These are phyloP conservation scores for Momotus momota DNA, from an alignment of 2,797 vertebrate genomes.

Conservation along the genomic window DNA sequence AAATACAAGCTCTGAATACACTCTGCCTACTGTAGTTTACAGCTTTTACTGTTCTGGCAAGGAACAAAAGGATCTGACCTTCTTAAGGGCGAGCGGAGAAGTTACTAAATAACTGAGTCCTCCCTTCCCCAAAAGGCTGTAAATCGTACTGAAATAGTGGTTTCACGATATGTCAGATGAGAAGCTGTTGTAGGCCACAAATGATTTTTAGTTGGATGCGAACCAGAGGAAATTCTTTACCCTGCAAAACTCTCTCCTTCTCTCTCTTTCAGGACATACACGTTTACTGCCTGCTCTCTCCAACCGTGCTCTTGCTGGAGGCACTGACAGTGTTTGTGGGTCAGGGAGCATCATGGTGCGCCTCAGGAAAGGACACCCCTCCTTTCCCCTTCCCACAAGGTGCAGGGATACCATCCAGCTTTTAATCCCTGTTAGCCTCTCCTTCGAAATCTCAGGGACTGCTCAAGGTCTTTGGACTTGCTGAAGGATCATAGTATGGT, in stretches of 20 bases:
- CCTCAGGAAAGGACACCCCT: neutral
- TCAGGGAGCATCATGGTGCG: no score
- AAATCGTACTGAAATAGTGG: constrained; percentile 75
- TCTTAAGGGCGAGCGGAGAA: constrained; percentile 61
- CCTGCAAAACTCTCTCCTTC: neutral
- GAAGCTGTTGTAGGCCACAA: constrained; percentile 54
- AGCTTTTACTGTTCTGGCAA: constrained; percentile 51
- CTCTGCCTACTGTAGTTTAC: constrained; percentile 25
- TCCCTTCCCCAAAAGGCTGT: constrained; percentile 73
- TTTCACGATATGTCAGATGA: constrained; percentile 69
- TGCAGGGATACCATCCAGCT: neutral
- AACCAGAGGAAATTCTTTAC: constrained; percentile 42
- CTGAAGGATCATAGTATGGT: neutral
- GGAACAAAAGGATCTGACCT: constrained; percentile 71
- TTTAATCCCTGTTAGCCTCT: accelerated
- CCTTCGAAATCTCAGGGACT: neutral
- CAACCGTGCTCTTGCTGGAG: accelerated
- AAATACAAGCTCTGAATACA: neutral
- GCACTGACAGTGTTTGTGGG: accelerated
- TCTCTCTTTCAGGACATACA: neutral
- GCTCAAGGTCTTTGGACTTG: neutral
- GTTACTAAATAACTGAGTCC: constrained; percentile 68
- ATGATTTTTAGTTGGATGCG: constrained; percentile 64
- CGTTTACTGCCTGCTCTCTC: neutral
- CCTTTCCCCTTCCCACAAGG: neutral